phyloP scores from a whole-genome alignment of 1,140 invertebrate genomes.

The Eueides isabella region DNA sequence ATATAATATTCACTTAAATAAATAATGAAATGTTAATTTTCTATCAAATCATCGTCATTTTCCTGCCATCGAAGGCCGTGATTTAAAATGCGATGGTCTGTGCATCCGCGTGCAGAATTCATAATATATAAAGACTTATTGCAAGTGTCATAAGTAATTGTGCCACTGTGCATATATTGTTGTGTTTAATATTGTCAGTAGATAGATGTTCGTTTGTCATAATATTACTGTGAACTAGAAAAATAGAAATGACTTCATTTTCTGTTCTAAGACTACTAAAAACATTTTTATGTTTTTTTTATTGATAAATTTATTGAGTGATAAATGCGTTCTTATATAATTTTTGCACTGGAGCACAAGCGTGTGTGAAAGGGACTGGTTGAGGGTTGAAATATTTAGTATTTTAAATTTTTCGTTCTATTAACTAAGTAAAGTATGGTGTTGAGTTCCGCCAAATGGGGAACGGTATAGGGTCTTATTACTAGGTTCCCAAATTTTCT shows the following conservation, averaged over 20 bases:
- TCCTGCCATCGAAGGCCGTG: constrained; percentile 56
- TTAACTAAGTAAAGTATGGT: no score
- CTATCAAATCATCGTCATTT: constrained; percentile 54
- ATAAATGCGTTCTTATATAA: no score
- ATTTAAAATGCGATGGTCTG: constrained; percentile 56
- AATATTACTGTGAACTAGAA: background rate
- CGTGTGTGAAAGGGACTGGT: no score
- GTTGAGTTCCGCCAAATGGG: no score
- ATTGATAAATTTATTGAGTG: no score
- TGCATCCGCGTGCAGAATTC: constrained; percentile 51
- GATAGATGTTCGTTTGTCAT: background rate
- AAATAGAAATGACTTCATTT: background rate
- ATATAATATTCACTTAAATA: constrained; percentile 20
- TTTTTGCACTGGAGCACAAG: no score
- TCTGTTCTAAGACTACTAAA: background rate
- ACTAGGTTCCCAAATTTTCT: no score
- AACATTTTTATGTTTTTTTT: background rate
- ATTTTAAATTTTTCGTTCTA: no score
- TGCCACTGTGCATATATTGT: constrained; percentile 31
- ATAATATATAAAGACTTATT: constrained; percentile 50
- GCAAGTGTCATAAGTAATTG: constrained; percentile 46
- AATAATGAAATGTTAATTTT: constrained; percentile 52
- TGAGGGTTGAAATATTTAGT: no score
- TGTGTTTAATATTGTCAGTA: background rate
- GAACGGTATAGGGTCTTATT: no score